Percentiles rank a stretch among this genome's conserved stretches.
phyloP scores from a whole-genome alignment of 2,113 vertebrate species.

The Paracanthobrama guichenoti region DNA sequence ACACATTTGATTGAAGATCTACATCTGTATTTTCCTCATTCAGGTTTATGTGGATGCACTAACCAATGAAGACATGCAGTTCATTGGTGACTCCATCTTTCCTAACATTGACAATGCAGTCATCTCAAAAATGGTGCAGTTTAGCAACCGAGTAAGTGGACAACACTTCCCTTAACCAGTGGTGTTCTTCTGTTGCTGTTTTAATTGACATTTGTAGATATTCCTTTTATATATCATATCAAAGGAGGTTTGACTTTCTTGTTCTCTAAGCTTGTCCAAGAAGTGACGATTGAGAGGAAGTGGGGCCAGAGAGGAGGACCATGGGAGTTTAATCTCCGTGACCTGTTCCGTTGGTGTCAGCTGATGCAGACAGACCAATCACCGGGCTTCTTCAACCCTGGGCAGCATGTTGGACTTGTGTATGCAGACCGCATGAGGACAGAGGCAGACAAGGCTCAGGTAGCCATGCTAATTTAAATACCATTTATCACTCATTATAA shows the following conservation, averaged over 20 bases:
- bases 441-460: conserved; percentile 85
- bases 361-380: conserved; percentile 94
- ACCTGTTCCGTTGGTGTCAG: conserved; percentile 98
- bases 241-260: conserved; percentile 16
- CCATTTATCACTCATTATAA: background rate
- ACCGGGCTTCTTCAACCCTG: conserved; percentile 87
- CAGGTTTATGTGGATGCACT: conserved; percentile 96
- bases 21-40: background rate
- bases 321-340: conserved; percentile 98
- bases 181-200: background rate
- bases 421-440: conserved; percentile 94
- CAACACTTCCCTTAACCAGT: background rate
- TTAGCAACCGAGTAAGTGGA: conserved; percentile 86
- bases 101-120: conserved; percentile 83
- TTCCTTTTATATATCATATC: background rate
- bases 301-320: conserved; percentile 96
- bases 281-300: conserved; percentile 83
- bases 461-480: conserved; percentile 48
- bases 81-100: conserved; percentile 87
- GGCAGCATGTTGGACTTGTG: conserved; percentile 89
- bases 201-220: background rate
- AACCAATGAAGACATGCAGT: conserved; percentile 89
- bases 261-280: conserved; percentile 81
- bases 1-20: too few relatives aligned
- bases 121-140: conserved; percentile 92